Base-by-base conservation (phyloP, 2,888 invertebrate genomes). In the Campoletis raptor region DNA sequence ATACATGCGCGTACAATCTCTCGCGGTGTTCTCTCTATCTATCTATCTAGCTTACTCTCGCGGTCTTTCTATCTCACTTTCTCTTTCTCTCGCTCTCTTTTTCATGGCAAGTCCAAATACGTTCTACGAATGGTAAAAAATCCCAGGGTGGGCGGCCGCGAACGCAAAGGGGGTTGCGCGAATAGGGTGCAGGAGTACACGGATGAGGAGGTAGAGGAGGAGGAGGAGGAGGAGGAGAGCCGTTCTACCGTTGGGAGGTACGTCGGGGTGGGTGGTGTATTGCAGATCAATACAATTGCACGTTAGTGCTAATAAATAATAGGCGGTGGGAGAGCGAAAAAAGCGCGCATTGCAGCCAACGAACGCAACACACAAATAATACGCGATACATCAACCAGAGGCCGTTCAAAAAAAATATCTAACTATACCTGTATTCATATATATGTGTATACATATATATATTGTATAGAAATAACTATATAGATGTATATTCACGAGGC, bases 221-320 rank as follows among this genome's bases (percentile, higher is more conserved):
- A 66, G 83, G 70, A 78, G 81, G 69, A 70, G 78, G 87, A 85
- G 85, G 83, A 84, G 84, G 81, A 82, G 57, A 69, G 72, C 45
- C 61, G 69, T 77, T 82, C 79, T 85, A 87, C 85, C 87, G 85
- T 83, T 85, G 88, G 89, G 90, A 77, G 87, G 89, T 88, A 88
- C 88, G 86, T 88, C 91, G 91, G 82, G 92, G 91, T 90, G 92
- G 92, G 91, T 93, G 94, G 92, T 93, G 93, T 94, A 94, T 94
- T 92, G 94, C 94, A 94, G 94, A 94, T 94, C 94, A 94, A 94
- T 94, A 94, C 94, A 94, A 94, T 94, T 94, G 94, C 94, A 94
- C 94, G 94, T 94, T 94, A 94, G 94, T 94, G 94, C 94, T 94
- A 94, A 94, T 94, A 94, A 94, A 94, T 94, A 94, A 94, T 94